Base-by-base conservation (phyloP, 64 coral and sea anemone genomes). In the Porites australiensis region DNA sequence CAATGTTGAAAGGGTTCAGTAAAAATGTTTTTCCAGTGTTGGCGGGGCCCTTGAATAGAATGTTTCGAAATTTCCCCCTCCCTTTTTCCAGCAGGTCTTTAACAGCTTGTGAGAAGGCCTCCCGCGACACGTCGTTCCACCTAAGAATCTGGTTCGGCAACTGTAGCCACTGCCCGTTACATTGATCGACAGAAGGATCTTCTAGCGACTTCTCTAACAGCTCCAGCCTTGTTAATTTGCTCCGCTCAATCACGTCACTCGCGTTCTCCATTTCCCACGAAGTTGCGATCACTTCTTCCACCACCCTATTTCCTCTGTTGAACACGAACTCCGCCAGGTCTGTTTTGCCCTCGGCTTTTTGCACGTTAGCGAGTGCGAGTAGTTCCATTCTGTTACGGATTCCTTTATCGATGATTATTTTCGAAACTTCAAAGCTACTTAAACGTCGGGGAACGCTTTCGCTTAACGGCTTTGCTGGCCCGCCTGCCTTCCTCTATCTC, bases 321-420 rank as follows among this genome's bases (percentile, higher is more conserved):
- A 87, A 2, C 10, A 96, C 27, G 58, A 96, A 92, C 70, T 96
- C 83, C 9, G 89, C 89, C 3, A 96, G 71, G 43, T 96, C 77
- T 8, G 83, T 83, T 70, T 89, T 94, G 2, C 93, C 93, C 9
- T 94, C 86, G 5, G 53, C 4, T 50, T 83, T 89, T 83, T 94
- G 86, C 43, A 77, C 55, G 20, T 66, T 55, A 6, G 49, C 77
- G 9, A 77, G 66, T 7, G 82, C 90, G 44, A 76, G 71, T 20
- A 93, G 77, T 46, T 74, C 27, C 27, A 1, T 37, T 37, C 27
- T 82, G 13, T 60, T 86, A 6, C n/a, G 45, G 23, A 69, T 50
- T 76, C 77, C 49, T 9, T 76, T 87, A 44, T n/a, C 0, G 13
- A 80, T 93, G 4, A 44, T 16, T n/a, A 37, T 37, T 37, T 37